phyloP scores from a whole-genome alignment of 2,113 vertebrate species.

The Cyanoramphus novaezelandiae region DNA sequence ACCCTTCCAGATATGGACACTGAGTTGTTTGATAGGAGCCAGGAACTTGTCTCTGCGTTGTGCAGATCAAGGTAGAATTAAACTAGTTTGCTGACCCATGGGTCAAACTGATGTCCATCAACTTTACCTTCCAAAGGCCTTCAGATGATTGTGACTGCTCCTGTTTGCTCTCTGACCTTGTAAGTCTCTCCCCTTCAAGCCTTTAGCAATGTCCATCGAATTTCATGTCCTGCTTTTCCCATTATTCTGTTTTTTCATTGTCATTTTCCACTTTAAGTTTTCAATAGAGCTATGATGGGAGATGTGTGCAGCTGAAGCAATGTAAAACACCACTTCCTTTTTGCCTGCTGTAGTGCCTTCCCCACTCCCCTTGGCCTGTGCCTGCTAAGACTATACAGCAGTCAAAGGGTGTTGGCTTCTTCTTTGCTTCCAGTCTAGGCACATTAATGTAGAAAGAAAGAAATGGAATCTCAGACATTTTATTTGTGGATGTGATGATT shows the following conservation, averaged over 20 bases:
- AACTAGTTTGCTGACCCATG: conserved; percentile 72
- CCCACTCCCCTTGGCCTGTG: neutral
- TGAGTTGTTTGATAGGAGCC: conserved; percentile 58
- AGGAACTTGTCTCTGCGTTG: conserved; percentile 43
- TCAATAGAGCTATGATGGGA: neutral
- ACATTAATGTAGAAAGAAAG: neutral
- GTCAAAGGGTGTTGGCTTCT: neutral
- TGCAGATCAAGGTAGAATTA: conserved; percentile 75
- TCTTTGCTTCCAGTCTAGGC: neutral
- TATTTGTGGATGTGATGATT: neutral
- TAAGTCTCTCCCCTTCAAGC: conserved; percentile 37
- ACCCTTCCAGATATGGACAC: conserved; percentile 45
- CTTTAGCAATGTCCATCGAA: conserved; percentile 27
- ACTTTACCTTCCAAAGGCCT: conserved; percentile 39
- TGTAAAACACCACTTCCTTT: neutral
- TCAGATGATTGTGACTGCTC: conserved; percentile 32
- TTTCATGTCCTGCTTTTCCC: neutral
- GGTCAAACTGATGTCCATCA: conserved; percentile 74
- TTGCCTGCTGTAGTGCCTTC: neutral
- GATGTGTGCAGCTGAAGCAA: neutral
- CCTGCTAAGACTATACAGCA: neutral
- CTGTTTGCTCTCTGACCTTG: conserved; percentile 62
- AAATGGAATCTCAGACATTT: neutral
- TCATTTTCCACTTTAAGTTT: conserved; percentile 46
- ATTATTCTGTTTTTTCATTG: conserved; percentile 9